Evolutionary conservation across 2,113 vertebrate genomes (phyloP).

Genomic region (Lampris incognitus): DNA sequence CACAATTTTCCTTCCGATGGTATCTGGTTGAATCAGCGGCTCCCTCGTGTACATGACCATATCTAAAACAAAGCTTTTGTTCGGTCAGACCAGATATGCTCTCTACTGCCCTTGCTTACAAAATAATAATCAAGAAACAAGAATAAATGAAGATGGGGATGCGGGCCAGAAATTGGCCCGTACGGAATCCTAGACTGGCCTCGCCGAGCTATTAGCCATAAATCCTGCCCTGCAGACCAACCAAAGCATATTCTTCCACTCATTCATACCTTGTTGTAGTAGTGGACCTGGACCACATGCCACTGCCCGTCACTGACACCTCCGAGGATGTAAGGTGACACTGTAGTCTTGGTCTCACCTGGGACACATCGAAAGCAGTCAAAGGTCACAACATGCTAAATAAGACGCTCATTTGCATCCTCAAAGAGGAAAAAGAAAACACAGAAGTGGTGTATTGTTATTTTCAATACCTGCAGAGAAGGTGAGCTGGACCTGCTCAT

Average conservation of each 20-base stretch:
- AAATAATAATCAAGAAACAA: no score
- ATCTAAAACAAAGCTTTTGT: no score
- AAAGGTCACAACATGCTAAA: not conserved
- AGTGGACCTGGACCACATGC: slow-evolving; percentile 90
- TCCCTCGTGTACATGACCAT: no score
- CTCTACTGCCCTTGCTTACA: no score
- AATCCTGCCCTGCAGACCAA: not conserved
- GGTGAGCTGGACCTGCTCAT: slow-evolving; percentile 93
- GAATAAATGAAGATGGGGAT: no score
- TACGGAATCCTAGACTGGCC: no score
- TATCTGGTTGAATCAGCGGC: no score
- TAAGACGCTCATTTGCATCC: not conserved
- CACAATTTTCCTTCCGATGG: no score
- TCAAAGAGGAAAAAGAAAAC: not conserved
- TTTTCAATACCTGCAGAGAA: slow-evolving; percentile 90
- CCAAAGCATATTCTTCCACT: not conserved
- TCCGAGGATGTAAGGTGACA: slow-evolving; percentile 87
- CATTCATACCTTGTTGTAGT: slow-evolving; percentile 91
- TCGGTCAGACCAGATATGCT: no score
- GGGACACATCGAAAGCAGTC: slow-evolving; percentile 15
- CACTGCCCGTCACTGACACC: slow-evolving; percentile 95
- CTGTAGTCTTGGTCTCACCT: slow-evolving; percentile 92
- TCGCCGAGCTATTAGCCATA: no score
- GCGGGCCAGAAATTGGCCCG: no score
- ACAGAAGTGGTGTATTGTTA: not conserved